Evolutionary conservation across 2,113 vertebrate species (phyloP).

Genomic region (Gavialis gangeticus): DNA sequence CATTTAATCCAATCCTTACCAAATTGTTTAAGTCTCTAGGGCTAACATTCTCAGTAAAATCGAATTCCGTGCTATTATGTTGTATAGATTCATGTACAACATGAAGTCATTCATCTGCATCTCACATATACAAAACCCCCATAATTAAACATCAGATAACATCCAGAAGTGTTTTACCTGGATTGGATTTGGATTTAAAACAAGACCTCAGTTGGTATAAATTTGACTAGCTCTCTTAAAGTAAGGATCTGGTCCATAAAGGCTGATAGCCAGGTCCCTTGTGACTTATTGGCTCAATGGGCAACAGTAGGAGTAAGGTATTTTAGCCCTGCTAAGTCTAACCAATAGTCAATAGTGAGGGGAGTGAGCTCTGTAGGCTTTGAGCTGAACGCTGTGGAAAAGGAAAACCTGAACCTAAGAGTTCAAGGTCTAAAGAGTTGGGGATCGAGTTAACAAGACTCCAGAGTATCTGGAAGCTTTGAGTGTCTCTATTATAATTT

Average conservation of each 20-base stretch:
- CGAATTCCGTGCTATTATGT: background rate
- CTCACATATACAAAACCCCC: background rate
- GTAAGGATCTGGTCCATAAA: background rate
- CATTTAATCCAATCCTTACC: too few species aligned
- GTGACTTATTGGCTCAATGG: background rate
- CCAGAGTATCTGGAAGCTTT: background rate
- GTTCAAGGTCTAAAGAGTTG: background rate
- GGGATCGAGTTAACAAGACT: background rate
- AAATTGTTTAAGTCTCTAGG: background rate
- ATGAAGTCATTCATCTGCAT: background rate
- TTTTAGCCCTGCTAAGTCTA: background rate
- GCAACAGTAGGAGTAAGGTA: background rate
- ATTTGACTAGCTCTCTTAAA: rapidly evolving
- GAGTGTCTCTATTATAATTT: background rate
- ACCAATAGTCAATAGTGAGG: background rate
- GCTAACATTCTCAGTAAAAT: background rate
- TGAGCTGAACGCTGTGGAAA: background rate
- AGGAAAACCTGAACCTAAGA: background rate
- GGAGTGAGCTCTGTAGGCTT: background rate
- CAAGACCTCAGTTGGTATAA: rapidly evolving
- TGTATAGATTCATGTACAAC: background rate
- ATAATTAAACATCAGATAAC: too few species aligned
- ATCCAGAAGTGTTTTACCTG: background rate
- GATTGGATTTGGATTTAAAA: background rate
- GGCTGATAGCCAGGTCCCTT: background rate